A percentile compares a stretch with the other conserved stretches of the same genome.
These are phyloP conservation scores for Nothura maculosa DNA, from an alignment of 2,797 vertebrate species.

Conservation along the genomic window DNA sequence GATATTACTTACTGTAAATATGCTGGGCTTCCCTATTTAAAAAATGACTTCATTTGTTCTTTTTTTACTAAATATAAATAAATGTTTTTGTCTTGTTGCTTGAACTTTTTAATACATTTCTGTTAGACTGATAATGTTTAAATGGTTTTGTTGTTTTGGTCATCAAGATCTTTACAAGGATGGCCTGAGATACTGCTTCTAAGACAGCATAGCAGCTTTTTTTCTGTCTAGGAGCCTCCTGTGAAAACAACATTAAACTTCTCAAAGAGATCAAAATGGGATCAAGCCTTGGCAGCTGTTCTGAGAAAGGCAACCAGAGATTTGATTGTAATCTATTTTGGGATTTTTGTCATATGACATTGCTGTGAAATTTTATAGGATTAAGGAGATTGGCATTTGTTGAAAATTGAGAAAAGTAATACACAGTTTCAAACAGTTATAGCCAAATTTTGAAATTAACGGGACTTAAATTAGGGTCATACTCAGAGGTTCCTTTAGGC, in stretches of 20 bases:
- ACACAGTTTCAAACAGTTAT: not conserved
- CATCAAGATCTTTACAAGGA: constrained; percentile 29
- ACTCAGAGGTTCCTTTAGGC: not conserved
- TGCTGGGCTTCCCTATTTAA: not conserved
- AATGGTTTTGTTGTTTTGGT: not conserved
- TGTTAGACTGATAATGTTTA: not conserved
- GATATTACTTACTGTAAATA: not conserved
- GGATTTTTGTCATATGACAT: not conserved
- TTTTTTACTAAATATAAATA: not conserved
- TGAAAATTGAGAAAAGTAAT: not conserved
- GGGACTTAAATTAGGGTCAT: not conserved
- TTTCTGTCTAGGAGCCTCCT: not conserved
- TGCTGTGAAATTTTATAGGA: not conserved
- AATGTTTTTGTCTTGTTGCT: not conserved
- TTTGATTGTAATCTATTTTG: not conserved
- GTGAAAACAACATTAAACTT: not conserved
- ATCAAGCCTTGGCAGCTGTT: constrained; percentile 4
- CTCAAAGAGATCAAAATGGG: constrained; percentile 45
- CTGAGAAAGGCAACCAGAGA: not conserved
- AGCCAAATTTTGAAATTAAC: not conserved
- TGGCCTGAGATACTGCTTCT: not conserved
- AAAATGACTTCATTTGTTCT: not conserved
- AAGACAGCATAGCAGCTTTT: not conserved
- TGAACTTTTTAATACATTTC: not conserved
- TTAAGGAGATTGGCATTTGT: not conserved